phyloP scores from a whole-genome alignment of 2,888 invertebrate genomes.

The Clostera curtula region DNA sequence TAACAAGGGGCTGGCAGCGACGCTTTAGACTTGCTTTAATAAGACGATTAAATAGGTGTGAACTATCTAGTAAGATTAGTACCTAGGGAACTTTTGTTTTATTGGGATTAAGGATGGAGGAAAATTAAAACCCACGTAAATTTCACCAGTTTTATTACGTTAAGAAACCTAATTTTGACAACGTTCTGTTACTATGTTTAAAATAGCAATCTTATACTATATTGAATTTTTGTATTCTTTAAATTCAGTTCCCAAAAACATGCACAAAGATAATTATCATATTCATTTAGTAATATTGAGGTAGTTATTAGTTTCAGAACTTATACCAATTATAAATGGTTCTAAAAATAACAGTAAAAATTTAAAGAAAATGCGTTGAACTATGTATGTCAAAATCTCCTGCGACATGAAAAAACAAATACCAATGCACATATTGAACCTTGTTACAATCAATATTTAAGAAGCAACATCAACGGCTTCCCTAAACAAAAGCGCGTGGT shows the following conservation, averaged over 20 bases:
- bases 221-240: slow-evolving; percentile 55
- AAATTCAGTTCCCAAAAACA: slow-evolving; percentile 69
- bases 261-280: slow-evolving; percentile 73
- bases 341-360: slow-evolving; percentile 64
- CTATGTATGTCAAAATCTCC: slow-evolving; percentile 37
- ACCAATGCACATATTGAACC: slow-evolving; percentile 43
- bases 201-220: slow-evolving; percentile 70
- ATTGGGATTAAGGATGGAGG: background rate
- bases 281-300: slow-evolving; percentile 74
- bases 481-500: slow-evolving; percentile 27
- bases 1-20: too few relatives aligned
- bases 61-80: too few relatives aligned
- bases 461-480: slow-evolving; percentile 58
- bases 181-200: slow-evolving; percentile 65
- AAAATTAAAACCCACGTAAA: slow-evolving; percentile 24
- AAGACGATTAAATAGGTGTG: too few relatives aligned
- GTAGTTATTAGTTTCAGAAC: slow-evolving; percentile 75
- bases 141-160: slow-evolving; percentile 68
- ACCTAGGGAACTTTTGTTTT: background rate
- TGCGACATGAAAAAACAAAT: slow-evolving; percentile 43
- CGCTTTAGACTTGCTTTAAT: too few relatives aligned
- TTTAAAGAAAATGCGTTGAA: slow-evolving; percentile 48
- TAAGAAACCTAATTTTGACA: slow-evolving; percentile 74
- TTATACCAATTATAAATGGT: slow-evolving; percentile 72
- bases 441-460: slow-evolving; percentile 37